These are phyloP conservation scores for Brachylomia viminalis DNA, from an alignment of 2,888 invertebrate genomes.

Conservation along the genomic window DNA sequence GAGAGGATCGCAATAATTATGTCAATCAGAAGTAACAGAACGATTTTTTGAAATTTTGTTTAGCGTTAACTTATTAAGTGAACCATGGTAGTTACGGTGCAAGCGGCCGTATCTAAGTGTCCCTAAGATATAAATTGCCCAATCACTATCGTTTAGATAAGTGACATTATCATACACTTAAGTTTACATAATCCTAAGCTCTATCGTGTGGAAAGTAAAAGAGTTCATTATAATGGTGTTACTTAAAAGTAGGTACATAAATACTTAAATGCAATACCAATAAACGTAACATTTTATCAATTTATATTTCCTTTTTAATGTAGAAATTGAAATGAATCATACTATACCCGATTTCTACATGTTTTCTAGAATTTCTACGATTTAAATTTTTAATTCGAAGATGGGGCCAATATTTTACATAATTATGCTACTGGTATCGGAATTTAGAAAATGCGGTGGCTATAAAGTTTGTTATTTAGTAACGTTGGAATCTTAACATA, in stretches of 20 bases:
- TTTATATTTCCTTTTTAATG: constrained; percentile 9
- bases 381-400: neutral
- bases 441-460: neutral
- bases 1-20: too few relatives aligned
- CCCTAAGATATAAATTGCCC: neutral
- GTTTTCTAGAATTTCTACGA: constrained; percentile 21
- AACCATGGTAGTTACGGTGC: neutral
- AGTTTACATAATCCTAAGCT: constrained; percentile 34
- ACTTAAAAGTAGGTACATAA: neutral
- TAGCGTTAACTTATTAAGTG: neutral
- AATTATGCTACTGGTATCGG: neutral
- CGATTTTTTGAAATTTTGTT: too few relatives aligned
- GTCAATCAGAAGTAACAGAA: too few relatives aligned
- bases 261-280: neutral
- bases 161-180: constrained; percentile 13
- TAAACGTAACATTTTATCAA: neutral
- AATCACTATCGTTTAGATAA: neutral
- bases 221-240: constrained; percentile 1
- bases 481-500: neutral
- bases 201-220: constrained; percentile 3
- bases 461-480: neutral
- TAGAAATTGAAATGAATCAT: constrained; percentile 12
- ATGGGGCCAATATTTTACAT: constrained; percentile 21
- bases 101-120: neutral
- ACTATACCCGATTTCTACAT: constrained; percentile 18